phyloP scores from a whole-genome alignment of 2,888 invertebrate genomes.

The Taphrorychus bicolor region DNA sequence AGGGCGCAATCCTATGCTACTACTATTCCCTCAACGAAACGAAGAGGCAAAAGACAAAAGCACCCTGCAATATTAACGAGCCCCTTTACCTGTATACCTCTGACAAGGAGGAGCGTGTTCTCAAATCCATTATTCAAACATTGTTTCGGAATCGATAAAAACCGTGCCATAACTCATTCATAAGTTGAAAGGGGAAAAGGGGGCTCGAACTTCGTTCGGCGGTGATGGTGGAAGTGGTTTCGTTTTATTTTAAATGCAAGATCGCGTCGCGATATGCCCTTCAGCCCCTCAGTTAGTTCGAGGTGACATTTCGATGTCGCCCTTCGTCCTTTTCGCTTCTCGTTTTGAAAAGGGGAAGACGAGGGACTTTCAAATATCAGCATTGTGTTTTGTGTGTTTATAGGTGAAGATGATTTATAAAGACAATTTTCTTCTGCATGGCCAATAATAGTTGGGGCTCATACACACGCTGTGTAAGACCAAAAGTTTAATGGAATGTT shows the following conservation, averaged over 20 bases:
- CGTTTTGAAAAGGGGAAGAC: neutral
- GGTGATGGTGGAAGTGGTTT: slow-evolving; percentile 15
- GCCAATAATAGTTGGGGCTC: too few species aligned
- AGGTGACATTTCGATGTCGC: neutral
- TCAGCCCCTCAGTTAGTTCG: slow-evolving; percentile 4
- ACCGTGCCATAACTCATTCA: slow-evolving; percentile 6
- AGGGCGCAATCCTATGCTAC: neutral
- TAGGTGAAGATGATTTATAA: too few species aligned
- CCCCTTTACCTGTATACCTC: neutral
- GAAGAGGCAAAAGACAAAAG: neutral
- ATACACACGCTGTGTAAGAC: too few species aligned
- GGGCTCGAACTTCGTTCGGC: neutral
- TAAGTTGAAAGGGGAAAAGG: neutral
- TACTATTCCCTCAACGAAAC: too few species aligned
- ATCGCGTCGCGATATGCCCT: slow-evolving; percentile 10
- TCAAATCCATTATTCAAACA: slow-evolving; percentile 6
- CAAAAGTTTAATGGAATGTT: too few species aligned
- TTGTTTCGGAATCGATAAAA: slow-evolving; percentile 6
- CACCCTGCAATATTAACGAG: neutral
- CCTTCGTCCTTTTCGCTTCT: neutral
- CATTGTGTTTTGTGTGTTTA: too few species aligned
- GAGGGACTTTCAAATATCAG: neutral
- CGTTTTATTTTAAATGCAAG: slow-evolving; percentile 27
- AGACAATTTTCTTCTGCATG: too few species aligned
- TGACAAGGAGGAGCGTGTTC: neutral